phyloP scores from a whole-genome alignment of 1,140 invertebrate genomes.

The Bombus confusus region DNA sequence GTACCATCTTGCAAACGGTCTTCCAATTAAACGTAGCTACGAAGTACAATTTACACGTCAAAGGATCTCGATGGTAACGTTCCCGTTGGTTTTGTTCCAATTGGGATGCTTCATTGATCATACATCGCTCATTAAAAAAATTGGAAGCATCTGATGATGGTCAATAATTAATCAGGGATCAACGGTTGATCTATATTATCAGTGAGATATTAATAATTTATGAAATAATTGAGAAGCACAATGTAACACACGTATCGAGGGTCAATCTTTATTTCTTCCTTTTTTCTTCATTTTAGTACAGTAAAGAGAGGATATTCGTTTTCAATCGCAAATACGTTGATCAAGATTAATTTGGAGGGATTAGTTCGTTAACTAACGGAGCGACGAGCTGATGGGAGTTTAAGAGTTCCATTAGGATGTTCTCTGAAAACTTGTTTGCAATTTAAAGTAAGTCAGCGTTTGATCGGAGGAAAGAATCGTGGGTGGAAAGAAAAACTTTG shows the following conservation, averaged over 20 bases:
- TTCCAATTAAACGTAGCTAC: conserved; percentile 54
- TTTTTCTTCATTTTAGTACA: not conserved
- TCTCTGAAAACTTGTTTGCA: not conserved
- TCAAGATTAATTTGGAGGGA: not conserved
- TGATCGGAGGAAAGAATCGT: not conserved
- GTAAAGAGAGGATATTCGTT: not conserved
- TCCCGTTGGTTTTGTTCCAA: not conserved
- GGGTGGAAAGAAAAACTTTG: not conserved
- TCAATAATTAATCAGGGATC: too few relatives aligned
- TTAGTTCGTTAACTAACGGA: not conserved
- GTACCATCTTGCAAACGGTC: conserved; percentile 44
- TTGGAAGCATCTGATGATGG: not conserved
- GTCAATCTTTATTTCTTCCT: not conserved
- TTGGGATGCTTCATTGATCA: not conserved
- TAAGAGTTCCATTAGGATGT: not conserved
- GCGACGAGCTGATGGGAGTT: not conserved
- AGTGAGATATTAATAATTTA: not conserved
- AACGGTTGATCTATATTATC: not conserved
- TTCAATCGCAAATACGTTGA: not conserved
- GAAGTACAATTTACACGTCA: conserved; percentile 27
- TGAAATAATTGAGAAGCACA: not conserved
- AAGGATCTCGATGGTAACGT: not conserved
- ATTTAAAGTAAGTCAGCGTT: conserved; percentile 4
- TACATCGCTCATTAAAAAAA: not conserved
- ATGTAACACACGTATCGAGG: not conserved